Percentiles rank a stretch among this genome's conserved stretches.
Evolutionary conservation across 2,888 invertebrate species (phyloP).

Genomic region (Sinotaia quadrata): DNA sequence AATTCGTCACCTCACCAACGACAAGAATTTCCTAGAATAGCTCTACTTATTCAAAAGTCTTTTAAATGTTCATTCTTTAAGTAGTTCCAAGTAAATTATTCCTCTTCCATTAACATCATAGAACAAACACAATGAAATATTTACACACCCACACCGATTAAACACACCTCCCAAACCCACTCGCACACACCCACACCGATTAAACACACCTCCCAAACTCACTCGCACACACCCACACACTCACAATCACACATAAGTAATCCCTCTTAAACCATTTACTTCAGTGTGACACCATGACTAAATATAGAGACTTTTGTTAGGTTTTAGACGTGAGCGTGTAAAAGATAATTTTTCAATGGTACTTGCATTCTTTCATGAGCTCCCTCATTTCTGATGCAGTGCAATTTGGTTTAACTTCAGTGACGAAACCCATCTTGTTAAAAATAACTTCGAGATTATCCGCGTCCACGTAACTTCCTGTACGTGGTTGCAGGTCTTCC

Average conservation of each 20-base stretch:
- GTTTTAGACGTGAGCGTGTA: background rate
- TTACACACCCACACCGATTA: background rate
- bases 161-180: background rate
- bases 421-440: slow-evolving; percentile 78
- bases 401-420: slow-evolving; percentile 77
- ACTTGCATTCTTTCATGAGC: slow-evolving; percentile 78
- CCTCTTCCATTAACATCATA: no score
- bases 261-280: no score
- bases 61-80: no score
- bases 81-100: no score
- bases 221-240: background rate
- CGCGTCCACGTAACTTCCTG: slow-evolving; percentile 90
- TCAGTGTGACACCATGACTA: no score
- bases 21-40: no score
- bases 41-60: no score
- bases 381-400: slow-evolving; percentile 80
- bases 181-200: background rate
- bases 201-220: background rate
- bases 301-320: background rate
- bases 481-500: slow-evolving; percentile 69
- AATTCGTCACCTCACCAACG: no score
- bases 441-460: slow-evolving; percentile 78
- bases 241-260: background rate
- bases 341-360: background rate
- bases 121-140: no score